A percentile compares a stretch with the other conserved stretches of the same genome.
phyloP scores from a whole-genome alignment of 2,113 vertebrate species.

The Caranx ignobilis region DNA sequence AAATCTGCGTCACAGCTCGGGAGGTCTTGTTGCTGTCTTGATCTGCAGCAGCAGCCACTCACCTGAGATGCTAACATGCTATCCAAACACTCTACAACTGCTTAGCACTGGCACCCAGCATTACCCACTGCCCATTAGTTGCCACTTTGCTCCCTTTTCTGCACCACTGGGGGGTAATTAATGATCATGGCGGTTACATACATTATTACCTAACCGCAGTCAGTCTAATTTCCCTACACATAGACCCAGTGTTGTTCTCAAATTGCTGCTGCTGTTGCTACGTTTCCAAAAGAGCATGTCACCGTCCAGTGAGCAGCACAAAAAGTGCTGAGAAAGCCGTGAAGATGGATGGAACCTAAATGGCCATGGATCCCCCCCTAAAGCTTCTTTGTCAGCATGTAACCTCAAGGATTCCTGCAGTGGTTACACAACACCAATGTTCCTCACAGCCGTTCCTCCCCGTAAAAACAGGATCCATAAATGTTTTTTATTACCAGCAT shows the following conservation, averaged over 20 bases:
- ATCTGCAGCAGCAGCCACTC: conserved; percentile 14
- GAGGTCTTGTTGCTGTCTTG: conserved; percentile 5
- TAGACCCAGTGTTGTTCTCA: background rate
- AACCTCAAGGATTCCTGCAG: background rate
- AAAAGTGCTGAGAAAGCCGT: conserved; percentile 14
- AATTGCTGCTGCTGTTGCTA: background rate
- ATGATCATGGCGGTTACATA: background rate
- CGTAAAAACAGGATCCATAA: background rate
- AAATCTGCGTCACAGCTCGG: conserved; percentile 16
- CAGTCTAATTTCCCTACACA: background rate
- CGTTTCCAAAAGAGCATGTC: background rate
- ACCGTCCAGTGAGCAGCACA: background rate
- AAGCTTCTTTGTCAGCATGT: conserved; percentile 17
- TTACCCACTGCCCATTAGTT: conserved; percentile 52
- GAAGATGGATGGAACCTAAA: conserved; percentile 18
- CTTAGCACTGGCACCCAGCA: conserved; percentile 47
- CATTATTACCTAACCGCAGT: background rate
- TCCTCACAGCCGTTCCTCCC: background rate
- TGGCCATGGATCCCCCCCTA: background rate
- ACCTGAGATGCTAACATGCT: conserved; percentile 32
- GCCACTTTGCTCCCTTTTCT: conserved; percentile 31
- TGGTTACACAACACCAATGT: background rate
- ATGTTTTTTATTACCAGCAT: background rate
- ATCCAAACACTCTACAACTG: conserved; percentile 69
- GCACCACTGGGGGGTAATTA: conserved; percentile 14